These are phyloP conservation scores for Lagocephalus sceleratus DNA, from an alignment of 2,797 vertebrate species.

Conservation along the genomic window DNA sequence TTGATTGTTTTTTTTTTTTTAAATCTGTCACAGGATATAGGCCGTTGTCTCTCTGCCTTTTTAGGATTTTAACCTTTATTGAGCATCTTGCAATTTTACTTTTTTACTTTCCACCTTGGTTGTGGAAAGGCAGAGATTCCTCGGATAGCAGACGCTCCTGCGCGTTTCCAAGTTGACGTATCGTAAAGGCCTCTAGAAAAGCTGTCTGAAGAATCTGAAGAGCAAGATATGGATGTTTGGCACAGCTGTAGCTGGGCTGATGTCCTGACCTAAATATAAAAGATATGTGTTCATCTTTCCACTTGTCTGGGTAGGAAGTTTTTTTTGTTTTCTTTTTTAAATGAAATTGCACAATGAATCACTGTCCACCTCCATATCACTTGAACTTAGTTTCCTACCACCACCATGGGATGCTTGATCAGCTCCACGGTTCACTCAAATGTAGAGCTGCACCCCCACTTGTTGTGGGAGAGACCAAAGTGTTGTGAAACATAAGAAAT, in stretches of 20 bases:
- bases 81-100: neutral
- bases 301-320: constrained; percentile 28
- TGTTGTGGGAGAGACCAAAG: constrained; percentile 29
- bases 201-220: too few relatives aligned
- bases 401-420: constrained; percentile 53
- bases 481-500: constrained; percentile 43
- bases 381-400: constrained; percentile 68
- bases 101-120: neutral
- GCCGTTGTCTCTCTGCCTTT: constrained; percentile 10
- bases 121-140: too few relatives aligned
- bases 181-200: too few relatives aligned
- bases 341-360: constrained; percentile 69
- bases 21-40: constrained; percentile 33
- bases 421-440: constrained; percentile 42
- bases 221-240: neutral
- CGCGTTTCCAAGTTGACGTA: too few relatives aligned
- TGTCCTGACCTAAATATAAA: constrained; percentile 15
- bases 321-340: constrained; percentile 4
- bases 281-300: constrained; percentile 36
- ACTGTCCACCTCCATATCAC: constrained; percentile 62
- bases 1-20: constrained; percentile 46
- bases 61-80: constrained; percentile 18
- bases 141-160: too few relatives aligned
- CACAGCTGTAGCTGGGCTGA: constrained; percentile 13
- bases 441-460: neutral